A percentile compares a stretch with the other conserved stretches of the same genome.
Evolutionary conservation across 2,888 invertebrate species (phyloP).

Genomic region (Oligia strigilis): DNA sequence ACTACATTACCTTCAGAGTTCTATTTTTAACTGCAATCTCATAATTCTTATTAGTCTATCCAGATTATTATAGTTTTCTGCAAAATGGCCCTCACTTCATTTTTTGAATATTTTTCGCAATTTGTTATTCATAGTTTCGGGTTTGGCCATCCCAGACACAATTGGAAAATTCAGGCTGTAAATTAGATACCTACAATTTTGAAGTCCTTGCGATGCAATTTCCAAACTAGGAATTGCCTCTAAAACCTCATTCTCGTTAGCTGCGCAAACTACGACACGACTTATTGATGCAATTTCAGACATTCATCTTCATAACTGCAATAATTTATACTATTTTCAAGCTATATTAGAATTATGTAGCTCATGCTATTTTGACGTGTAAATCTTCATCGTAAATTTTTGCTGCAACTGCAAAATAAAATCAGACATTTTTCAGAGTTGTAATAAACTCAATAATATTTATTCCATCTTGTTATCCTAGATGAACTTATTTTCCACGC

Average conservation of each 20-base stretch:
- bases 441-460: not conserved
- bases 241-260: not conserved
- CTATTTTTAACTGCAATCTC: too few relatives aligned
- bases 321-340: not conserved
- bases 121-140: not conserved
- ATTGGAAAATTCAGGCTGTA: not conserved
- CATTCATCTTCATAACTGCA: not conserved
- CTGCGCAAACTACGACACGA: not conserved
- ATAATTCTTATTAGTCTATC: too few relatives aligned
- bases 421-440: not conserved
- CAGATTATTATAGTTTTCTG: too few relatives aligned
- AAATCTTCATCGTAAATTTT: not conserved
- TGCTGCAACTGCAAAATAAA: not conserved
- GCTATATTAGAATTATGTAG: not conserved
- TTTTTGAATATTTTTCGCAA: not conserved
- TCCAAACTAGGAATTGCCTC: not conserved
- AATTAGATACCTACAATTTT: not conserved
- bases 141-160: not conserved
- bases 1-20: too few relatives aligned
- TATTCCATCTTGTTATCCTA: not conserved
- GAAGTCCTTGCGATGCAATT: not conserved
- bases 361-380: not conserved
- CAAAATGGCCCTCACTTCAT: not conserved
- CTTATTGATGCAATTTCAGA: slow-evolving; percentile 25
- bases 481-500: not conserved